Evolutionary conservation across 2,888 invertebrate genomes (phyloP), one percentile per base, ranked within the genome.

Genomic region (Adineta ricciae): DNA sequence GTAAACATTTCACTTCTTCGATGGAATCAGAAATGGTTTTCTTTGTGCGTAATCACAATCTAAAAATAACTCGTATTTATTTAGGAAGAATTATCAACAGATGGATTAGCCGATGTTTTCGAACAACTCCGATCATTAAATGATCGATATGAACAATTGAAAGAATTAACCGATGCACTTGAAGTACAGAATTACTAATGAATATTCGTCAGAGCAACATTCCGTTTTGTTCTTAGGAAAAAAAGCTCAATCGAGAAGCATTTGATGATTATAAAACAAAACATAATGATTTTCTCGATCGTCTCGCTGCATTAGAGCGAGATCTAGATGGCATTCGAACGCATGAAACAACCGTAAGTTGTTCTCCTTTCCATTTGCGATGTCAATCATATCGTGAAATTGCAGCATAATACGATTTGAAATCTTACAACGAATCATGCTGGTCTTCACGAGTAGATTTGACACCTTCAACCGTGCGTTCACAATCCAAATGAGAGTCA

Each of bases 71-170:
- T 56, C 14, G 27, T 1, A 32, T 64, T 64, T 19, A 11, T 64
- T 16, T 27, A 64, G 64, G 32, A 64, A n/a, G n/a, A n/a, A 16
- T 19, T 78, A 46, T 46, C 46, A 46, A 46, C 46, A 5, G 46
- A 46, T 46, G 46, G 46, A 46, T 46, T 46, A 24, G 78, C 41
- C 41, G 85, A 84, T 11, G 78, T 85, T 46, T 49, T 83, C 7
- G 73, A 54, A 32, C 73, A 84, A 64, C 52, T 85, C 5, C 84
- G 85, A 21, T 84, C 85, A 83, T 54, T 85, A 32, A 84, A 85
- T 56, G 32, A 85, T 73, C 83, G 85, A 78, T 84, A 85, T 82
- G 85, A 85, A 41, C 41, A 84, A 27, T 54, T 85, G n/a, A 41
- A 36, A 27, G 82, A 54, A 9, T 72, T 84, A 41, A 84, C 84